Percentiles rank a stretch among this genome's conserved stretches.
Conservation (phyloP, 1,140 invertebrate species). For the Melitaea cinxia region DNA sequence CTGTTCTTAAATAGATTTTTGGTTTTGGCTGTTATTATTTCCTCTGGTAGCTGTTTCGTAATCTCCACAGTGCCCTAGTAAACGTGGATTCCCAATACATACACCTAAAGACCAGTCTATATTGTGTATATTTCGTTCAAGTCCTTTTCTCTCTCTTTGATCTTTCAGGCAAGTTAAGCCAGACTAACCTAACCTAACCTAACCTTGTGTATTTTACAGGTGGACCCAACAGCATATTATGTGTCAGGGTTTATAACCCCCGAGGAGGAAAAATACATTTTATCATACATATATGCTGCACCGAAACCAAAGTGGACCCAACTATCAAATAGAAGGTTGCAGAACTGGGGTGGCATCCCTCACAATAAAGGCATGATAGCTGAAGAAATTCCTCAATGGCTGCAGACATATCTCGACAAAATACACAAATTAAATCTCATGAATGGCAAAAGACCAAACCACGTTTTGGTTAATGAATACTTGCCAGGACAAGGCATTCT, state of each 20-base stretch:
- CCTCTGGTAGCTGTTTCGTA: too few species aligned
- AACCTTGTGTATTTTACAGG: conserved; percentile 81
- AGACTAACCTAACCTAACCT: too few species aligned
- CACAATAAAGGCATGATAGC: conserved; percentile 96
- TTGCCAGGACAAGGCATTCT: conserved; percentile 95
- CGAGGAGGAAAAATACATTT: conserved; percentile 90
- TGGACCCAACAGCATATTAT: conserved; percentile 90
- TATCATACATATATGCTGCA: conserved; percentile 87
- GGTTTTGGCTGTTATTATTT: too few species aligned
- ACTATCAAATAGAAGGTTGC: conserved; percentile 93
- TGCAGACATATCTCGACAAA: conserved; percentile 88
- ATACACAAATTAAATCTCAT: conserved; percentile 89
- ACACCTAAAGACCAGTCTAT: too few species aligned
- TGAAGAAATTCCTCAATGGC: conserved; percentile 94
- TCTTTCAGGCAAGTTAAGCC: too few species aligned
- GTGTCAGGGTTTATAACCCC: conserved; percentile 94
- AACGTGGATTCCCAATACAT: too few species aligned
- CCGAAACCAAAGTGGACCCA: conserved; percentile 98
- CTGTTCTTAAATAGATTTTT: too few species aligned
- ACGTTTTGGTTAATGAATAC: conserved; percentile 98
- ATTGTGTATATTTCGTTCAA: too few species aligned
- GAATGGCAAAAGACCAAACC: conserved; percentile 90
- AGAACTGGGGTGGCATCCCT: conserved; percentile 98
- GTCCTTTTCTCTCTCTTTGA: too few species aligned
- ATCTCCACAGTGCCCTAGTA: too few species aligned